These are phyloP conservation scores for Pseudonaja textilis DNA, from an alignment of 2,113 vertebrate species.

Conservation along the genomic window DNA sequence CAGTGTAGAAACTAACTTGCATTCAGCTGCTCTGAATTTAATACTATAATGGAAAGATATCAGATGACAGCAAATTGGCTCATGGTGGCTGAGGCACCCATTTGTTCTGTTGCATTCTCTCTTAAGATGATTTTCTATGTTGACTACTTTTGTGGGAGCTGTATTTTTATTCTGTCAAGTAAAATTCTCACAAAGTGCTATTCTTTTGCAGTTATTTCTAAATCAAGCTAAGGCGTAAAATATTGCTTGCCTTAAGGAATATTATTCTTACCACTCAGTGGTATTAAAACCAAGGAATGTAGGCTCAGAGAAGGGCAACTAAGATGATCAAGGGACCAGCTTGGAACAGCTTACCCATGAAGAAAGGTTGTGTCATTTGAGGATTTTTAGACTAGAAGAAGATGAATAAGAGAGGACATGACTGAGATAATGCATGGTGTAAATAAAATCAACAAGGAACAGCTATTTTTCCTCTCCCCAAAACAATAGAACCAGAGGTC, in stretches of 20 bases:
- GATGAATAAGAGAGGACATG: neutral
- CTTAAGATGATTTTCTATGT: neutral
- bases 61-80: neutral
- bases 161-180: neutral
- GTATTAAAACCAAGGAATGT: neutral
- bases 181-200: neutral
- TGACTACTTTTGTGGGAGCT: neutral
- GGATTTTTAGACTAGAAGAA: neutral
- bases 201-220: neutral
- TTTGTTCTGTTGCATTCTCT: neutral
- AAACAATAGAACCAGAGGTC: neutral
- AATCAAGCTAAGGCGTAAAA: neutral
- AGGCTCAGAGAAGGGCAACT: neutral
- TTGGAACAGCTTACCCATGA: neutral
- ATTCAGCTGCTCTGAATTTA: conserved; percentile 1
- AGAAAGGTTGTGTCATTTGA: neutral
- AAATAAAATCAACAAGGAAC: neutral
- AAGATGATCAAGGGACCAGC: neutral
- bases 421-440: neutral
- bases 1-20: neutral
- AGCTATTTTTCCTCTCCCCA: neutral
- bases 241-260: neutral
- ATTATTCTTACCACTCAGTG: neutral
- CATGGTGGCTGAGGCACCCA: neutral
- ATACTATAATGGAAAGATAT: neutral